Evolutionary conservation across 2,113 vertebrate species (phyloP).

Genomic region (Brienomyrus longianalis): DNA sequence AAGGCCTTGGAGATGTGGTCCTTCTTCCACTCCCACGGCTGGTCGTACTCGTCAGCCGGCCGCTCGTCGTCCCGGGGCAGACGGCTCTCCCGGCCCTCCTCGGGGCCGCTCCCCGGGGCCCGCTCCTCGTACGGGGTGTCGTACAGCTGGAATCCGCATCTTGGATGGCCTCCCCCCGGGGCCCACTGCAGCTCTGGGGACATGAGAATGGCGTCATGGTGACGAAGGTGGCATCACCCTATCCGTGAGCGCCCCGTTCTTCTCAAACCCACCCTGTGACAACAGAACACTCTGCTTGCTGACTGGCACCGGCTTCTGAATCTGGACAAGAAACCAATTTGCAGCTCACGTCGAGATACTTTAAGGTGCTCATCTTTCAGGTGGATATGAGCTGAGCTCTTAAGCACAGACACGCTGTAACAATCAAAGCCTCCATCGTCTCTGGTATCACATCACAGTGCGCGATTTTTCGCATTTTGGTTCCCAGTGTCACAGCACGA

Average conservation of each 20-base stretch:
- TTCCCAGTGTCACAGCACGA: background rate
- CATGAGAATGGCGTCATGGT: background rate
- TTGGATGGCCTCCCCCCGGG: conserved; percentile 29
- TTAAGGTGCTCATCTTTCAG: conserved; percentile 37
- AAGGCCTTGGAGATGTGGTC: conserved; percentile 80
- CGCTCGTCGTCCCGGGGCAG: conserved; percentile 91
- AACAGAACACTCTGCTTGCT: conserved; percentile 34
- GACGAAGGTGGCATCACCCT: background rate
- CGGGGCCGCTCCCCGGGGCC: conserved; percentile 58
- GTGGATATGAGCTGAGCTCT: background rate
- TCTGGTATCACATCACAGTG: background rate
- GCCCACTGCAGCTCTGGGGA: conserved; percentile 57
- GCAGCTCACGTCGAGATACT: conserved; percentile 41
- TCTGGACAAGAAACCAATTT: conserved; percentile 36
- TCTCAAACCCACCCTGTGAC: background rate
- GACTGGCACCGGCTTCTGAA: conserved; percentile 47
- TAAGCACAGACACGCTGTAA: background rate
- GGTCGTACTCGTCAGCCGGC: conserved; percentile 90
- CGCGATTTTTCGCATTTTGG: background rate
- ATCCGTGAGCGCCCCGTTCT: background rate
- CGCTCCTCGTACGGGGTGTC: conserved; percentile 85
- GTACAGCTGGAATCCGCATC: conserved; percentile 74
- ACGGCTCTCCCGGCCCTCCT: conserved; percentile 76
- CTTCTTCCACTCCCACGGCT: conserved; percentile 97
- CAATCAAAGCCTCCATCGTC: background rate